phyloP scores from a whole-genome alignment of 2,888 invertebrate genomes.

The Pandemis corylana region DNA sequence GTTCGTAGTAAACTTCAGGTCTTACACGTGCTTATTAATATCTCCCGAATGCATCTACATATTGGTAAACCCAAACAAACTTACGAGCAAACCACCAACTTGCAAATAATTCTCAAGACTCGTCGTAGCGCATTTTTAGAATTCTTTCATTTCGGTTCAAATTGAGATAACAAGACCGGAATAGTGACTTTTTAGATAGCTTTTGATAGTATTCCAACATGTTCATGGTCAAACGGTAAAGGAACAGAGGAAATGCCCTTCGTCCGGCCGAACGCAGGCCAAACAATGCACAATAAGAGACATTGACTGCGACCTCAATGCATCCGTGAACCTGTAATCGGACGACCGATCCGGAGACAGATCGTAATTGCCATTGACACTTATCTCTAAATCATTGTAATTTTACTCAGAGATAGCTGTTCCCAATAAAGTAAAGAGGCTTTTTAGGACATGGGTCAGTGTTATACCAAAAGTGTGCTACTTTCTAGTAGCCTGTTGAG shows the following conservation, averaged over 20 bases:
- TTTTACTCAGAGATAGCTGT: slow-evolving; percentile 1
- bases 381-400: not conserved
- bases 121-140: slow-evolving; percentile 36
- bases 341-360: slow-evolving; percentile 39
- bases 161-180: not conserved
- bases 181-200: not conserved
- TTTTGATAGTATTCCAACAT: slow-evolving; percentile 46
- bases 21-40: not conserved
- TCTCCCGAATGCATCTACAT: not conserved
- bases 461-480: not conserved
- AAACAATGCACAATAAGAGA: slow-evolving; percentile 78
- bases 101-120: not conserved
- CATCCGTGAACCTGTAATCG: slow-evolving; percentile 65
- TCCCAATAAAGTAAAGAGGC: slow-evolving; percentile 3
- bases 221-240: slow-evolving; percentile 66
- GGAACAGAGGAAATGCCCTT: slow-evolving; percentile 77
- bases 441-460: not conserved
- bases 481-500: slow-evolving; percentile 4
- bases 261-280: slow-evolving; percentile 63
- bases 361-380: slow-evolving; percentile 17
- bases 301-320: slow-evolving; percentile 71
- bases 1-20: slow-evolving; percentile 14
- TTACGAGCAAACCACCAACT: not conserved
- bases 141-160: not conserved
- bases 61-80: not conserved